phyloP scores from a whole-genome alignment of 2,113 vertebrate genomes.

The Myiopsitta monachus region DNA sequence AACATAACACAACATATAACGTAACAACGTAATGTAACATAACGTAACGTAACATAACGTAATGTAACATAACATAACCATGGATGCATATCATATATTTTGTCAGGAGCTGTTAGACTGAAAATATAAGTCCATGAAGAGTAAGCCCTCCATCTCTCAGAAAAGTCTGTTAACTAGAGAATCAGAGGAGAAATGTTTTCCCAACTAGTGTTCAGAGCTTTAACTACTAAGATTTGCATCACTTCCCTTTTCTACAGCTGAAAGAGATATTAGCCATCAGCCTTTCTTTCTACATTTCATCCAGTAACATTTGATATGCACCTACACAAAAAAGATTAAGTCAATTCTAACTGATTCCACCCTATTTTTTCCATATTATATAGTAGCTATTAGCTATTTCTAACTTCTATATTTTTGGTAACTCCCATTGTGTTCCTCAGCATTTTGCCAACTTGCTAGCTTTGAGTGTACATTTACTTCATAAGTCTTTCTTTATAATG shows the following conservation, averaged over 20 bases:
- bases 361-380: background rate
- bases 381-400: background rate
- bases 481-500: background rate
- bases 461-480: background rate
- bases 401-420: background rate
- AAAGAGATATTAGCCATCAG: background rate
- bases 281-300: background rate
- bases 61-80: background rate
- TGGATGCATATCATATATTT: background rate
- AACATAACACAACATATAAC: no score
- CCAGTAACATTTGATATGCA: background rate
- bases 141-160: background rate
- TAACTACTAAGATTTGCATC: background rate
- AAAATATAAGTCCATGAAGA: background rate
- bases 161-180: background rate
- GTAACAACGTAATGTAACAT: no score
- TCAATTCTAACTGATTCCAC: background rate
- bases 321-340: background rate
- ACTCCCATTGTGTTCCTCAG: background rate
- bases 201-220: background rate
- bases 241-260: background rate
- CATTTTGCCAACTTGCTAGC: background rate
- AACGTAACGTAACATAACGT: no score
- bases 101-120: background rate
- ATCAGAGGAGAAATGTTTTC: background rate